Evolutionary conservation across 2,113 vertebrate genomes (phyloP).

Genomic region (Erythrocercus mccallii): DNA sequence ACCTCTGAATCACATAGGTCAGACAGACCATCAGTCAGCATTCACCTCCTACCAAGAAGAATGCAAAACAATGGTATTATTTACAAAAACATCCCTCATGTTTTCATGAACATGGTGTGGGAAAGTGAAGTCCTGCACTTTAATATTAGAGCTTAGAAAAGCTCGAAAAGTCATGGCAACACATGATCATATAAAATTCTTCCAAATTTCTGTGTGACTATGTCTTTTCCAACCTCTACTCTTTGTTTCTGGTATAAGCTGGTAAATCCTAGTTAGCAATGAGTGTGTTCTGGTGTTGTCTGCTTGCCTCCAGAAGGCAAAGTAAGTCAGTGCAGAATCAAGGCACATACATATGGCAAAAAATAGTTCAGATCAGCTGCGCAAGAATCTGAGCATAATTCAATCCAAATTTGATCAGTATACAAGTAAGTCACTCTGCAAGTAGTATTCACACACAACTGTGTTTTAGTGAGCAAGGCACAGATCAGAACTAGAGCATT

Average conservation of each 20-base stretch:
- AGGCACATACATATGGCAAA: background rate
- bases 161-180: too few species aligned
- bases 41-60: too few species aligned
- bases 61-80: too few species aligned
- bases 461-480: background rate
- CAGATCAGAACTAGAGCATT: background rate
- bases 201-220: background rate
- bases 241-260: background rate
- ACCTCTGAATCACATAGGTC: too few species aligned
- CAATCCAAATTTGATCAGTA: background rate
- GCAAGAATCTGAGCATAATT: background rate
- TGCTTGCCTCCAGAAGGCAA: background rate
- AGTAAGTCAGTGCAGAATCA: background rate
- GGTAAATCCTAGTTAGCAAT: background rate
- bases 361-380: background rate
- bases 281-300: background rate
- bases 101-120: too few species aligned
- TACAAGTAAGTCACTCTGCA: background rate
- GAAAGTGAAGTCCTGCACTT: too few species aligned
- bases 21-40: too few species aligned
- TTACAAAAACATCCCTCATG: too few species aligned
- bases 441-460: background rate
- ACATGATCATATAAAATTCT: background rate
- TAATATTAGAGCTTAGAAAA: too few species aligned
- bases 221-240: background rate